Conservation (phyloP, 2,888 invertebrate species). For the Busseola fusca region DNA sequence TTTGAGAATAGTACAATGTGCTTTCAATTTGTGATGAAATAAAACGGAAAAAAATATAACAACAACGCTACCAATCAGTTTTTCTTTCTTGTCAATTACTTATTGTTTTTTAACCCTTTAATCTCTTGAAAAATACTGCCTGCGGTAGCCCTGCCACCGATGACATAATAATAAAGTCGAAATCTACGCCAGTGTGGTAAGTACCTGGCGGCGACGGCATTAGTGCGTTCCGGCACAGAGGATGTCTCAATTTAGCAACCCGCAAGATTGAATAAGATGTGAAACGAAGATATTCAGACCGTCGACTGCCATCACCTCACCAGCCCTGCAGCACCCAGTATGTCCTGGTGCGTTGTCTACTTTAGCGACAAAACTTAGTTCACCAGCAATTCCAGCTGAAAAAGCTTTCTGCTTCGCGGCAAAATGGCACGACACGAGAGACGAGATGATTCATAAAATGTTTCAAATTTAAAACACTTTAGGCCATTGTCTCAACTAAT, state of each 20-base stretch:
- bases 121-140: neutral
- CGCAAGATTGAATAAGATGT: neutral
- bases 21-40: neutral
- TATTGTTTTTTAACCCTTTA: neutral
- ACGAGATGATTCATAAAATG: constrained; percentile 19
- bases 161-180: neutral
- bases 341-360: neutral
- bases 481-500: constrained; percentile 63
- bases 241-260: neutral
- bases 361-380: neutral
- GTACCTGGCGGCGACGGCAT: neutral
- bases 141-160: neutral
- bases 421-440: neutral
- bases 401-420: constrained; percentile 9
- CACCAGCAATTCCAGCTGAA: neutral
- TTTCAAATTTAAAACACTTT: constrained; percentile 19
- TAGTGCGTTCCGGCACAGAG: neutral
- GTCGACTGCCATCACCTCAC: neutral
- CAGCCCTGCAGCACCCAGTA: neutral
- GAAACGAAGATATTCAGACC: neutral
- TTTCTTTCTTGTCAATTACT: neutral
- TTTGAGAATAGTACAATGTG: constrained; percentile 14
- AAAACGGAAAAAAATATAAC: neutral
- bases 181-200: no score
- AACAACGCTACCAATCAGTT: neutral